phyloP scores from a whole-genome alignment of 2,797 vertebrate genomes.

The Silurus lanzhouensis region DNA sequence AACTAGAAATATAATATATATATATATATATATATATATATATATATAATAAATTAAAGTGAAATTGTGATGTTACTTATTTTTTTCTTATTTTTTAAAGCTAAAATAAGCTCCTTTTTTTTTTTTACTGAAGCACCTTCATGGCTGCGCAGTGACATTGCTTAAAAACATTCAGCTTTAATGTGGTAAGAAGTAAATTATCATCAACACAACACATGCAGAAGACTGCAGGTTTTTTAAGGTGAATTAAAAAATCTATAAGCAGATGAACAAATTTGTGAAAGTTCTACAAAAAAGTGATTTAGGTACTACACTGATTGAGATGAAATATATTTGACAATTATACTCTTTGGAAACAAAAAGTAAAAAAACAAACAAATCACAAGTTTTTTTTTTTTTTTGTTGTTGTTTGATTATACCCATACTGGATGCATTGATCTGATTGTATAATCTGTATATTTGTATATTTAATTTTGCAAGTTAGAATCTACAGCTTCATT shows the following conservation, averaged over 20 bases:
- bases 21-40: too few relatives aligned
- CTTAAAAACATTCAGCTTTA: neutral
- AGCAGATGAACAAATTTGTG: neutral
- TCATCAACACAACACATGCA: neutral
- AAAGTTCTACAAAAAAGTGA: neutral
- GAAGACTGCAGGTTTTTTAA: neutral
- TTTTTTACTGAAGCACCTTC: too few relatives aligned
- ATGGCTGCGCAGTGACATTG: too few relatives aligned
- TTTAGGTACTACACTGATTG: too few relatives aligned
- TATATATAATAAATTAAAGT: too few relatives aligned
- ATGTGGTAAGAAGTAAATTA: neutral
- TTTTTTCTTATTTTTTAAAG: too few relatives aligned
- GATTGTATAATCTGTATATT: too few relatives aligned
- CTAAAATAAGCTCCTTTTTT: too few relatives aligned
- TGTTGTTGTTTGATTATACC: neutral
- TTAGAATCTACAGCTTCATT: neutral
- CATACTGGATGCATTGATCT: neutral
- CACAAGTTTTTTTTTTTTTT: neutral
- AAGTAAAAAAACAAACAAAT: neutral
- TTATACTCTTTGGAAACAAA: neutral
- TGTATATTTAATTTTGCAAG: too few relatives aligned
- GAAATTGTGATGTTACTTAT: too few relatives aligned
- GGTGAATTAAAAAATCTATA: neutral
- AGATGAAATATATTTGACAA: neutral
- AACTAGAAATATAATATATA: neutral